Base-by-base conservation (phyloP, 2,797 vertebrate genomes). In the Phoxinus dragarum region DNA sequence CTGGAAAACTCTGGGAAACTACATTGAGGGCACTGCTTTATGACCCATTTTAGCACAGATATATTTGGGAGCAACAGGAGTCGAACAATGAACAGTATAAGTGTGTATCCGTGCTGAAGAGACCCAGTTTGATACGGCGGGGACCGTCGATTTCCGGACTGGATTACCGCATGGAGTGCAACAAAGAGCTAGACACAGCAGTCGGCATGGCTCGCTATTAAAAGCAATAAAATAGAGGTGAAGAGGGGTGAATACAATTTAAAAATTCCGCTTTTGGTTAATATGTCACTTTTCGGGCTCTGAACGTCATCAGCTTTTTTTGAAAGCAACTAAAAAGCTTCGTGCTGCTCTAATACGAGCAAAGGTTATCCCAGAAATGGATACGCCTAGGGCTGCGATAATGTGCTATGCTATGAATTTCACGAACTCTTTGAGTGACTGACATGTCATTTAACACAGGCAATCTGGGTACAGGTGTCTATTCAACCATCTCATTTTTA, bases 21-120 rank as follows among this genome's bases (percentile, higher is more conserved):
- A 81, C 76, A 81, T 34, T 75, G 67, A 82, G 86, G 86, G 77
- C 88, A 86, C 38, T 12, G 52, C 68, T 88, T 86, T 77, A 64
- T 90, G 86, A 90, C 86, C 86, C 73, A 86, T 82, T 82, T 87
- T 79, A 82, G 77, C 74, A 68, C 86, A 84, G 87, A 84, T 90
- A 87, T 87, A 86, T 74, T 84, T 82, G 71, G 78, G 84, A 77
- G 49, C 75, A 86, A 88, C 88, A 90, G 67, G 73, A 80, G 52
- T 56, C 74, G 78, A 86, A 85, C 85, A 87, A 77, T 84, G 81
- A 81, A 73, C 66, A 44, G 38, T 42, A 52, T 42, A 72, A 38
- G 80, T 68, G 75, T 80, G 67, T 72, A 54, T 83, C 27, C 73
- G 27, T 19, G 44, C 66, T 76, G 17, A 42, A 88, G 56, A 80